A percentile compares a stretch with the other conserved stretches of the same genome.
Evolutionary conservation across 2,888 invertebrate species (phyloP).

Genomic region (Cheilosia grossa): DNA sequence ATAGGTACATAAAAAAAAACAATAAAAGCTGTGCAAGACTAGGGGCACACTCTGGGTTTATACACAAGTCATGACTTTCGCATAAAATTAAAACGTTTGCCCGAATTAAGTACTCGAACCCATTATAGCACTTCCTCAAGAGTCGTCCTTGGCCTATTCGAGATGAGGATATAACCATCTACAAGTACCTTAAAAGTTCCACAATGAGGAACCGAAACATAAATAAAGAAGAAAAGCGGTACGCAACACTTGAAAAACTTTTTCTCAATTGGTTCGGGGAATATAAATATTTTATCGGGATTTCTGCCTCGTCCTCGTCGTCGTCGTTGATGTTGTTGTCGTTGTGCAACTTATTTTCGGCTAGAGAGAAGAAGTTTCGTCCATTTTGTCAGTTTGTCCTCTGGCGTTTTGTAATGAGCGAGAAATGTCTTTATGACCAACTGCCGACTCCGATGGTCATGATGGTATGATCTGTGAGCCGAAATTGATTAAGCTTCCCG

Average conservation of each 20-base stretch:
- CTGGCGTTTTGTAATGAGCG: conserved; percentile 38
- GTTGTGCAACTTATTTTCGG: neutral
- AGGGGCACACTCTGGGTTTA: neutral
- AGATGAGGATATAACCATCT: conserved; percentile 52
- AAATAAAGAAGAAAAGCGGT: conserved; percentile 35
- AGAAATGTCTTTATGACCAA: conserved; percentile 55
- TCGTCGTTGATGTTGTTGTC: neutral
- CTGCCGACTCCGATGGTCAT: conserved; percentile 14
- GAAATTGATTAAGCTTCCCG: conserved; percentile 48
- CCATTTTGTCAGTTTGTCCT: neutral
- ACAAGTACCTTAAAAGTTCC: conserved; percentile 48
- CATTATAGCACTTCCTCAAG: conserved; percentile 49
- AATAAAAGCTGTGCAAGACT: conserved; percentile 47
- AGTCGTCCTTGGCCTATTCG: neutral
- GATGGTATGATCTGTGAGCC: conserved; percentile 33
- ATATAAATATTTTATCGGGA: conserved; percentile 61
- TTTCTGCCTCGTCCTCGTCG: conserved; percentile 4
- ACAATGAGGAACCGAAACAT: conserved; percentile 30
- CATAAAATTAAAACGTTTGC: conserved; percentile 71
- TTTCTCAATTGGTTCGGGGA: conserved; percentile 50
- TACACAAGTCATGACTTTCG: conserved; percentile 55
- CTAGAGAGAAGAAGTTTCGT: neutral
- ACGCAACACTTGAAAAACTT: conserved; percentile 40
- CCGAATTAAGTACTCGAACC: conserved; percentile 64
- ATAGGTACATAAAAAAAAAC: conserved; percentile 58